phyloP scores from a whole-genome alignment of 1,140 invertebrate species.

The Gryllus bimaculatus region DNA sequence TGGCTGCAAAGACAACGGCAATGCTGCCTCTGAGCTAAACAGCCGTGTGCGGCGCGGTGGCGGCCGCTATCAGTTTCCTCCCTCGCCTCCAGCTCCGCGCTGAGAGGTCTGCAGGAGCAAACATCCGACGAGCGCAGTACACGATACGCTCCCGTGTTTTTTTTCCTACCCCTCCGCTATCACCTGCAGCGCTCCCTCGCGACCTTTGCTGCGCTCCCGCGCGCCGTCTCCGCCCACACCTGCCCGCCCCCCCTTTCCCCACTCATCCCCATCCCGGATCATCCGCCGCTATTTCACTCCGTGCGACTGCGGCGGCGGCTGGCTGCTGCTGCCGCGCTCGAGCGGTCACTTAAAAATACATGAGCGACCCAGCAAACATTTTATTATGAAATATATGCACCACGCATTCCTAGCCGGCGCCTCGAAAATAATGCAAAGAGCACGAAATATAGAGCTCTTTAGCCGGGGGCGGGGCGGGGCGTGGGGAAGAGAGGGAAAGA shows the following conservation, averaged over 20 bases:
- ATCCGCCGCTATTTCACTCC: no score
- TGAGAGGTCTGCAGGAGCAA: no score
- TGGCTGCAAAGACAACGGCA: no score
- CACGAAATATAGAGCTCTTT: background rate
- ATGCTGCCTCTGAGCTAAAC: no score
- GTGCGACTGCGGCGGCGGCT: background rate
- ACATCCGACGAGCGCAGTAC: no score
- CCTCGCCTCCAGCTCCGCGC: no score
- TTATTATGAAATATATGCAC: background rate
- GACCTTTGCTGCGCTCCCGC: background rate
- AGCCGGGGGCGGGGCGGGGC: background rate
- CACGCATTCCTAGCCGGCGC: background rate
- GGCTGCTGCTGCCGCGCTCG: background rate
- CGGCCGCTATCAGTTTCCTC: no score
- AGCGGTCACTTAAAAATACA: background rate
- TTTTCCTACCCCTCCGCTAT: no score
- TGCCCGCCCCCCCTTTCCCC: background rate
- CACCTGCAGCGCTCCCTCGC: background rate
- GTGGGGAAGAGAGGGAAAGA: no score
- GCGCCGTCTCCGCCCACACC: background rate
- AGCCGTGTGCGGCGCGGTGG: no score
- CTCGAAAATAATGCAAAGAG: background rate
- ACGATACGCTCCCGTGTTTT: no score
- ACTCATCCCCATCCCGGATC: background rate
- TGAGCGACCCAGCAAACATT: slow-evolving; percentile 3